Percentiles rank a stretch among this genome's conserved stretches.
Evolutionary conservation across 1,140 invertebrate genomes (phyloP).

Genomic region (Bicyclus anynana): DNA sequence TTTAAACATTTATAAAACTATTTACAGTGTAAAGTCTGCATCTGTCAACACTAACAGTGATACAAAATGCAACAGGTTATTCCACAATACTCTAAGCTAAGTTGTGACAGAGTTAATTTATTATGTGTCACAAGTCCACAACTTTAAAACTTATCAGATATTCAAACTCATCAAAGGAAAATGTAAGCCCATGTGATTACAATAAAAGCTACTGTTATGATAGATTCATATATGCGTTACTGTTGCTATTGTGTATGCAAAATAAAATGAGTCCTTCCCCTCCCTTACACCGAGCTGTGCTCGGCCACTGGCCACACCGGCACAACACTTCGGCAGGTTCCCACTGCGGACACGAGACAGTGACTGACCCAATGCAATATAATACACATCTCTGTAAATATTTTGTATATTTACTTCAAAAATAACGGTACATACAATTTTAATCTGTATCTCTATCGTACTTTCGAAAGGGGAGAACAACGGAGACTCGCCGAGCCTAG

Average conservation of each 20-base stretch:
- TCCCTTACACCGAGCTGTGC: constrained; percentile 32
- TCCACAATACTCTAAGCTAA: constrained; percentile 67
- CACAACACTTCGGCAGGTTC: constrained; percentile 25
- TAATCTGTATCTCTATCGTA: constrained; percentile 71
- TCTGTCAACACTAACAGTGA: constrained; percentile 72
- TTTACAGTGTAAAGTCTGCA: constrained; percentile 74
- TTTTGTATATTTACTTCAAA: constrained; percentile 79
- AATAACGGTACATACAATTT: constrained; percentile 77
- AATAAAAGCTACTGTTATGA: constrained; percentile 70
- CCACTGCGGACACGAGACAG: constrained; percentile 41
- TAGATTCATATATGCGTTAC: constrained; percentile 56
- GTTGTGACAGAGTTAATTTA: constrained; percentile 72
- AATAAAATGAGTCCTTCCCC: constrained; percentile 56
- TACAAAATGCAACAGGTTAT: constrained; percentile 75
- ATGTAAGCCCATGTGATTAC: constrained; percentile 68
- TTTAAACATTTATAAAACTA: constrained; percentile 74
- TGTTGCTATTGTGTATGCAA: constrained; percentile 61
- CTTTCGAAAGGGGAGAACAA: constrained; percentile 64
- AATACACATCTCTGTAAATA: constrained; percentile 77
- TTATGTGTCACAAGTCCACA: constrained; percentile 65
- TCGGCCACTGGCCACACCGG: constrained; percentile 14
- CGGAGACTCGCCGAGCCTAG: constrained; percentile 76
- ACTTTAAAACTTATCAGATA: constrained; percentile 57
- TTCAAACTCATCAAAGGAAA: constrained; percentile 52
- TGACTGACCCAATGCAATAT: constrained; percentile 66